These are phyloP conservation scores for Dipodomys ordii DNA, from an alignment of 2,113 vertebrate species.

Conservation along the genomic window DNA sequence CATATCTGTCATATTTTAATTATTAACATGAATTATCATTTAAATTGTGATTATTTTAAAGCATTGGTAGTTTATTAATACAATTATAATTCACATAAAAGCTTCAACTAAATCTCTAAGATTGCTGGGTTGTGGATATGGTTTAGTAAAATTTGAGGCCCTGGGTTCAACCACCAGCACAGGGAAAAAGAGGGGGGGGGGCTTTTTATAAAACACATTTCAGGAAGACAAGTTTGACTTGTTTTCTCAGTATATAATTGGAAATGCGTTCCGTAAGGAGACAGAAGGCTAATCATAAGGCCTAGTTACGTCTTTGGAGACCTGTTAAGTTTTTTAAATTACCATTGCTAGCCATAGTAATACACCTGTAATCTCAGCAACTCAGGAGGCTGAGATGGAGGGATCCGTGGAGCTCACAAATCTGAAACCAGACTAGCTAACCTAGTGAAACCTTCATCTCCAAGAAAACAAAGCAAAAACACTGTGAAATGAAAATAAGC, in stretches of 20 bases:
- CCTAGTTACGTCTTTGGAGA: background rate
- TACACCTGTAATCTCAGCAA: background rate
- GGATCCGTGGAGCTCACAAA: too few relatives aligned
- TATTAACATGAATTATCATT: too few relatives aligned
- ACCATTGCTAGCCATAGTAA: background rate
- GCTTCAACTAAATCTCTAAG: slow-evolving; percentile 14
- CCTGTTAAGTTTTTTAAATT: background rate
- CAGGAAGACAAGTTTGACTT: background rate
- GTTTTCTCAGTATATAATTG: slow-evolving; percentile 15
- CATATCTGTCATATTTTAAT: too few relatives aligned
- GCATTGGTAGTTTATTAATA: too few relatives aligned
- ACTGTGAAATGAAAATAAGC: slow-evolving; percentile 3
- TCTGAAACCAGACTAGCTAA: background rate
- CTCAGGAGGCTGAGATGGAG: background rate
- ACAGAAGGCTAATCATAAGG: background rate
- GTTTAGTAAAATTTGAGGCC: background rate
- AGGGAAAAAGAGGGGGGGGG: background rate
- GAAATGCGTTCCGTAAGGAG: background rate
- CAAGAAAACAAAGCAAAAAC: background rate
- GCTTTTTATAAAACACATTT: background rate
- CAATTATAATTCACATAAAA: too few relatives aligned
- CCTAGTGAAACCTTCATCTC: background rate
- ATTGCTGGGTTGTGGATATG: background rate
- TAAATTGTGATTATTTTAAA: too few relatives aligned
- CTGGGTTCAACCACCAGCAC: background rate